These are phyloP conservation scores for Triplophysa bombifrons DNA, from an alignment of 2,797 vertebrate species.

Conservation along the genomic window DNA sequence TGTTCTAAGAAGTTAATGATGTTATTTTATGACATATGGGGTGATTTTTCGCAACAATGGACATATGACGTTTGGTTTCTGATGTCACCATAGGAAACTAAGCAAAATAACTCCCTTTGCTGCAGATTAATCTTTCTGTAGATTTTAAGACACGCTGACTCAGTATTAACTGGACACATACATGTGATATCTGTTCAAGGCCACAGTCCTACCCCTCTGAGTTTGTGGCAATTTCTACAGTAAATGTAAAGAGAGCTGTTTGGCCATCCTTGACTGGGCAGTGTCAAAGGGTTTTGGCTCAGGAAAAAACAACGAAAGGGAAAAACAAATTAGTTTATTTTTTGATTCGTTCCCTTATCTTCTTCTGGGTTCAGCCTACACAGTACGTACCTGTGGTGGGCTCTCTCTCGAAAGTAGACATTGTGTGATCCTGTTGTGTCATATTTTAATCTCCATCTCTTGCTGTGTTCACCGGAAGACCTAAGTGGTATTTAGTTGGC, in stretches of 20 bases:
- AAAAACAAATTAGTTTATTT: constrained; percentile 65
- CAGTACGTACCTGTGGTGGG: too few relatives aligned
- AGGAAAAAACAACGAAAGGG: constrained; percentile 22
- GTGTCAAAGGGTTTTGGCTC: constrained; percentile 16
- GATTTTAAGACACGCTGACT: not conserved
- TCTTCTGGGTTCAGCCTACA: not conserved
- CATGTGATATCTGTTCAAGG: constrained; percentile 13
- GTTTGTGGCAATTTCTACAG: constrained; percentile 11
- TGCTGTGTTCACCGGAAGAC: not conserved
- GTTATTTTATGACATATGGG: not conserved
- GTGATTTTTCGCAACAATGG: not conserved
- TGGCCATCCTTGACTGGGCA: constrained; percentile 21
- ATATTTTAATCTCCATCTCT: constrained; percentile 6
- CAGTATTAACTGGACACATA: not conserved
- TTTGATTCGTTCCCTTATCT: not conserved
- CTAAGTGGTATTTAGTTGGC: constrained; percentile 17
- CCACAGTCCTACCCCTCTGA: not conserved
- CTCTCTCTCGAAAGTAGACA: too few relatives aligned
- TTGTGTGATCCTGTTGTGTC: not conserved
- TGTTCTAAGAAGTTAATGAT: too few relatives aligned
- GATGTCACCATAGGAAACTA: not conserved
- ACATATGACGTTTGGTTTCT: not conserved
- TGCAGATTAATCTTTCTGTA: not conserved
- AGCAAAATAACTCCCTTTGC: not conserved
- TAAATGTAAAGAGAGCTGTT: constrained; percentile 17